Conservation (phyloP, 37 sponge, comb jelly and placozoan species). For the Chondrilla cf. caribensis region DNA sequence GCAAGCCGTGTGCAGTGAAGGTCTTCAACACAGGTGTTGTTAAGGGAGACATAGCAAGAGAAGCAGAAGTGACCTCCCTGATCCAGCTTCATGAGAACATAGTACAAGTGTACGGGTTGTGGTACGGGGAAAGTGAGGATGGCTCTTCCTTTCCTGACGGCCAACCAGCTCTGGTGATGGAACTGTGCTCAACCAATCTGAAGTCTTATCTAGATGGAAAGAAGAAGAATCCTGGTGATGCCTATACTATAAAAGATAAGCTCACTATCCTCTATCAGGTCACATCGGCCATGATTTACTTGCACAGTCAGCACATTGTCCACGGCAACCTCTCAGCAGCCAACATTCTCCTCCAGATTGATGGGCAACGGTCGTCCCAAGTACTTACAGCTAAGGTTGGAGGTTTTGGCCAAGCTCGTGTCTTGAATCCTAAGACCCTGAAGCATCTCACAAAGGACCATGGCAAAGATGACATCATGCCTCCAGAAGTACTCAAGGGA, state of each 20-base stretch:
- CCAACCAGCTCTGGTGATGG: conserved; percentile 14
- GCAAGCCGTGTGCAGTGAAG: background rate
- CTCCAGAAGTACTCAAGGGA: background rate
- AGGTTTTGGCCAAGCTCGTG: background rate
- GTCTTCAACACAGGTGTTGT: background rate
- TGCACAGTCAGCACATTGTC: background rate
- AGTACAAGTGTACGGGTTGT: background rate
- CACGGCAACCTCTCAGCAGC: conserved; percentile 4
- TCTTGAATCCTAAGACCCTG: background rate
- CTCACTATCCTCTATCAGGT: background rate
- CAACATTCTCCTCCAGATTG: background rate
- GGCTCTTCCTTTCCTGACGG: too few relatives aligned
- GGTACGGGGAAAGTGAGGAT: background rate
- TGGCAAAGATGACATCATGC: background rate
- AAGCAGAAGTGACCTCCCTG: background rate
- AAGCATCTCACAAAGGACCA: too few relatives aligned
- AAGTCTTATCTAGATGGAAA: background rate
- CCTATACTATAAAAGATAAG: background rate
- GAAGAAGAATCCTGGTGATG: background rate
- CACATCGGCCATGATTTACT: background rate
- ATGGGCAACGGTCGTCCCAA: background rate
- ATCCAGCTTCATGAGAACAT: background rate
- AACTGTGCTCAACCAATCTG: background rate
- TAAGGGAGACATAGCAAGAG: background rate
- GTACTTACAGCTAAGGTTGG: background rate